A percentile compares a stretch with the other conserved stretches of the same genome.
Conservation (phyloP, 2,797 vertebrate genomes). For the Meriones psammophilus region DNA sequence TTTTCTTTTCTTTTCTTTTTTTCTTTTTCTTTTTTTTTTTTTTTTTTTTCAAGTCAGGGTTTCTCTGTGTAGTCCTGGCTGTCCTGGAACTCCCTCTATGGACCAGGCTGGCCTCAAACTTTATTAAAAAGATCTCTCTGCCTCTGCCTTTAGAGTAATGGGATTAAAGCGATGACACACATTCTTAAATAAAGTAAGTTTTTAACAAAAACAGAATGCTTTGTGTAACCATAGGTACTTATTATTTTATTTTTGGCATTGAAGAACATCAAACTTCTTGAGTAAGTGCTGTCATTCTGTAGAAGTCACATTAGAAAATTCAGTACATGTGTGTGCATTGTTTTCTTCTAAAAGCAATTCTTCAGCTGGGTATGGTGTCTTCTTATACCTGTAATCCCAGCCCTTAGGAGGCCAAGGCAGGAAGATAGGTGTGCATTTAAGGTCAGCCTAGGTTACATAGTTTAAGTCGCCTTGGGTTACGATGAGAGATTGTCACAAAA, state of each 20-base stretch:
- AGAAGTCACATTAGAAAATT: background rate
- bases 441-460: background rate
- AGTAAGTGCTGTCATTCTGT: background rate
- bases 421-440: too few relatives aligned
- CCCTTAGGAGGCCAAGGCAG: too few relatives aligned
- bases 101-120: background rate
- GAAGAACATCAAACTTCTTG: background rate
- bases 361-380: background rate
- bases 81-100: background rate
- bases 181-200: background rate
- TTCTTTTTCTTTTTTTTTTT: too few relatives aligned
- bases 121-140: background rate
- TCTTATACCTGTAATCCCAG: background rate
- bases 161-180: background rate
- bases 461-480: background rate
- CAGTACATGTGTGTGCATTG: background rate
- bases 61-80: background rate
- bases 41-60: background rate
- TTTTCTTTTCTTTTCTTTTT: too few relatives aligned
- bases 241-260: background rate
- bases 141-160: background rate
- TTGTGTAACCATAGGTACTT: background rate
- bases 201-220: background rate
- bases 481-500: background rate
- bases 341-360: background rate